Evolutionary conservation across 2,797 vertebrate species (phyloP).

Genomic region (Leptoclinus maculatus): DNA sequence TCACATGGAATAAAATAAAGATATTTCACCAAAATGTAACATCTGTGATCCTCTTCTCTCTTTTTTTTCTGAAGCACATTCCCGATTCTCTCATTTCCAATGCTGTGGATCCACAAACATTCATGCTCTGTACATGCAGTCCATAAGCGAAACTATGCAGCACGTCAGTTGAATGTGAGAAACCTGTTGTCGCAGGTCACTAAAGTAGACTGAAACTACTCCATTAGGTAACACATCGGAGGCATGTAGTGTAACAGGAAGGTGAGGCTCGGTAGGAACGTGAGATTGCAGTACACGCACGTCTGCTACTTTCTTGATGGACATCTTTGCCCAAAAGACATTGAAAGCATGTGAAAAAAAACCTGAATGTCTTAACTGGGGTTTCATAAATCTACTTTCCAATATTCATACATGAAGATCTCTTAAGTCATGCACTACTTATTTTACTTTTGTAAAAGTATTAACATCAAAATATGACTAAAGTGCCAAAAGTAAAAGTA

Average conservation of each 20-base stretch:
- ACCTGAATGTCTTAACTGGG: background rate
- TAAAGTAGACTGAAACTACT: slow-evolving; percentile 35
- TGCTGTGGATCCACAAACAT: too few relatives aligned
- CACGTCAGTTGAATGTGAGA: background rate
- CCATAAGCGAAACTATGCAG: background rate
- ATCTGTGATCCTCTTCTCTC: background rate
- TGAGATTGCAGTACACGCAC: background rate
- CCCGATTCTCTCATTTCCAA: background rate
- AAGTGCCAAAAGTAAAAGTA: background rate
- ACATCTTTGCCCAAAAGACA: background rate
- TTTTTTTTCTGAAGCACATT: background rate
- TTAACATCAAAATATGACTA: background rate
- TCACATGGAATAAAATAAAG: slow-evolving; percentile 91
- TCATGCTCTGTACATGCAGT: background rate
- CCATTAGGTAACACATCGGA: background rate
- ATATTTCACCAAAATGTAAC: slow-evolving; percentile 86
- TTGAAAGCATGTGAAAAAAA: background rate
- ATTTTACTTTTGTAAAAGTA: background rate
- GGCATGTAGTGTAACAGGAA: slow-evolving; percentile 19
- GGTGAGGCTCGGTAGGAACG: slow-evolving; percentile 40
- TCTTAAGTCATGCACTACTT: background rate
- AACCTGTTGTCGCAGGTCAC: background rate
- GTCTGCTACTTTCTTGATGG: background rate
- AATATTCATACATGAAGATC: background rate
- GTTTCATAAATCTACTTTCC: background rate